These are phyloP conservation scores for Valencia hispanica DNA, from an alignment of 2,797 vertebrate genomes.

Conservation along the genomic window DNA sequence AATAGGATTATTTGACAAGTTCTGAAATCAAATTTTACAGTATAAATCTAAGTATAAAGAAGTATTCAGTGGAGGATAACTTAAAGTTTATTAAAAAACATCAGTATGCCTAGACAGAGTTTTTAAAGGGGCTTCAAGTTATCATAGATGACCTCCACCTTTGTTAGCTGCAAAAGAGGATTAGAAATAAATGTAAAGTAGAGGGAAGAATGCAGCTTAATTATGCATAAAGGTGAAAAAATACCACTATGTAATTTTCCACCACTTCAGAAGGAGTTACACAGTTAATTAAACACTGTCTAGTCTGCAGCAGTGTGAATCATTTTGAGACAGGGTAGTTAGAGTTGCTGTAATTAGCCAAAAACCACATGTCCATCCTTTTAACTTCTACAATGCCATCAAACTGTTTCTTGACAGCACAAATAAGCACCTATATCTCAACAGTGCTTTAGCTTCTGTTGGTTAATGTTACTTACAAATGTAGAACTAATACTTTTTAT, in stretches of 20 bases:
- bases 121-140: neutral
- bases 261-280: neutral
- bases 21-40: neutral
- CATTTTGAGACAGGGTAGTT: neutral
- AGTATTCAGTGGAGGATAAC: neutral
- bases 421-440: neutral
- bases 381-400: neutral
- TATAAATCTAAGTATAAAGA: neutral
- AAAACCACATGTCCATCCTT: neutral
- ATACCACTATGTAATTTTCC: neutral
- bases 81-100: constrained; percentile 7
- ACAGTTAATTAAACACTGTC: constrained; percentile 5
- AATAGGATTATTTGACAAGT: neutral
- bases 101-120: neutral
- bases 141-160: neutral
- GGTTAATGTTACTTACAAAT: constrained; percentile 1
- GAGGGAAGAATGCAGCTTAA: neutral
- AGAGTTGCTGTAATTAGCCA: constrained; percentile 1
- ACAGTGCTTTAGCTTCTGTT: neutral
- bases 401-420: neutral
- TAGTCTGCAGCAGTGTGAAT: constrained; percentile 1
- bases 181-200: neutral
- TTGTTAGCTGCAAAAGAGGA: neutral
- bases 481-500: constrained; percentile 13
- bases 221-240: neutral